Evolutionary conservation across 2,797 vertebrate genomes (phyloP), one percentile per base, ranked within the genome.

Genomic region (Otus scops): DNA sequence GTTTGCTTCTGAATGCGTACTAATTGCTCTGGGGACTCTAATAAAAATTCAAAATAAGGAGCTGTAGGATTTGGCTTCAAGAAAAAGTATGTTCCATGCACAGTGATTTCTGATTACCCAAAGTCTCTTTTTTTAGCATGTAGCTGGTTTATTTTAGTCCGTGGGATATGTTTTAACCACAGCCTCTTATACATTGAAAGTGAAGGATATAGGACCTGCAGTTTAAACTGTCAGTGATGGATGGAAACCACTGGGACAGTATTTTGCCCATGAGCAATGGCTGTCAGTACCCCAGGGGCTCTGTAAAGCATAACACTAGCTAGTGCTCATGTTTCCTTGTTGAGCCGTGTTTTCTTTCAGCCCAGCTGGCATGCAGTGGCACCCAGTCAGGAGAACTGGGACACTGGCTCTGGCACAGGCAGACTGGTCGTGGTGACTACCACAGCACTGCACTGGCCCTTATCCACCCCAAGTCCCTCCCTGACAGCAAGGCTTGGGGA

Each of bases 31-130:
- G 50, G 91, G 80, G 89, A 77, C 61, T 83, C 64, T 32, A 75
- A 89, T 95, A 88, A 95, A 96, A 96, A 92, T 75, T 92, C 92
- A 94, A 54, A 96, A 85, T 68, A 83, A 71, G 71, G 75, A 92
- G 60, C 84, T 91, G 34, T 71, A 77, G 45, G 22, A 83, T 97
- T 75, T 95, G 57, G 27, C 45, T 56, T 88, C 41, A 83, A 78
- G 89, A 68, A 89, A 38, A 92, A 75, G 23, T 51, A 28, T 60
- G 27, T 61, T 93, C 53, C 21, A 68, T 77, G 78, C 78, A 91
- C 45, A 83, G 93, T 70, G 85, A 92, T 85, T 94, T 91, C 78
- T 94, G 89, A 77, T 93, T 92, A 96, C 64, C 87, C 78, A 61
- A 64, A 91, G 47, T 73, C 64, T 95, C 88, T 71, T 73, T 93